Base-by-base conservation (phyloP, 2,113 vertebrate genomes). In the Suricata suricatta region DNA sequence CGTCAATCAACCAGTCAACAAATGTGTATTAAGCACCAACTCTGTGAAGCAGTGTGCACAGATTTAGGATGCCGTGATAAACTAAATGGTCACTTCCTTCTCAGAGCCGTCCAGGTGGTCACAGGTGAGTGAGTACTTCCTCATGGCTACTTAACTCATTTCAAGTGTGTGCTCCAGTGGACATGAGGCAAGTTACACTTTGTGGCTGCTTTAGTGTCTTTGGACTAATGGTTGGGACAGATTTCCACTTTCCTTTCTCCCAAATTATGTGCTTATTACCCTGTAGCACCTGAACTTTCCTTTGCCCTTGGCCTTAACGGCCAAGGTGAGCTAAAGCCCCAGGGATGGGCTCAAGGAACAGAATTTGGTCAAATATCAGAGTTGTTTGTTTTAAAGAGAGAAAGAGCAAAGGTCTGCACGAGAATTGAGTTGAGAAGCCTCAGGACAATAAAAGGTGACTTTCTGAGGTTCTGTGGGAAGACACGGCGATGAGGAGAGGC, bases 61-160 rank as follows among this genome's bases (percentile, higher is more conserved):
- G 81, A 33, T 5, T 10, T 12, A 2, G 72, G 41, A 44, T 6
- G 0, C 1, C 0, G 0, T 0, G 0, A 47, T 33, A 14, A 81
- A 31, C 1, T 9, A 14, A 81, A 31, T 2, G 12, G 27, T 29
- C 81, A 19, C 83, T 72, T 85, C 66, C 68, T 21, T 27, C 50
- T 82, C 77, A 13, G 66, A 25, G 21, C 83, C 0, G 3, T 38
- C 66, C 0, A 35, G 1, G 25, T 2, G 10, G 82, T 7, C 3
- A 0, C 81, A 31, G 21, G 63, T 3, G 72, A 93, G 64, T 2
- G 29, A 60, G 77, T 6, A 47, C 77, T 44, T 74, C 27, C 85
- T 93, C 89, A 35, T 77, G 25, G 80, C 60, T 96, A 88, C 93
- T 86, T 85, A 44, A 82, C 60, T 80, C 63, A 25, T 69, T 35